phyloP scores from a whole-genome alignment of 1,140 invertebrate species.

The Chironomus tepperi region DNA sequence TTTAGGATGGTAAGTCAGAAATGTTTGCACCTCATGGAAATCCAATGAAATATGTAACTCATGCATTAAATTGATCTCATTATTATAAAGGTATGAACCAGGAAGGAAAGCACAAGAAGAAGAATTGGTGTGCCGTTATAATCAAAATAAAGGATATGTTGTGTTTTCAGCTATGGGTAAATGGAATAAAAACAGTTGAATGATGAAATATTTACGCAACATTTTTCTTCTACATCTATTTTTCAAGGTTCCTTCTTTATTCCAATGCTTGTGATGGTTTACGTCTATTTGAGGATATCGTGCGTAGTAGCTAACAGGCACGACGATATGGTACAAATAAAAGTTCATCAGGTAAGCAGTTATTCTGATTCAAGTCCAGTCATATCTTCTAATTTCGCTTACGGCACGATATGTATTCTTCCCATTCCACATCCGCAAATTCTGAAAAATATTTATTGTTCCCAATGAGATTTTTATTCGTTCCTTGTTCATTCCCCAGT shows the following conservation, averaged over 20 bases:
- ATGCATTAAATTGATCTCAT: too few relatives aligned
- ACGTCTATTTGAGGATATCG: slow-evolving; percentile 76
- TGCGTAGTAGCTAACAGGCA: slow-evolving; percentile 59
- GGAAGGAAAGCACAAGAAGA: slow-evolving; percentile 45
- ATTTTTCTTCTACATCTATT: slow-evolving; percentile 40
- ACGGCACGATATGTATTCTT: too few relatives aligned
- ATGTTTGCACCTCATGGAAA: neutral
- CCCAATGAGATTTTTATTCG: too few relatives aligned
- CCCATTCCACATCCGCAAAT: too few relatives aligned
- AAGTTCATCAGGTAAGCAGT: slow-evolving; percentile 36
- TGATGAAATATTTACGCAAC: neutral
- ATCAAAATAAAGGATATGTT: slow-evolving; percentile 70
- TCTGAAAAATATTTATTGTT: too few relatives aligned
- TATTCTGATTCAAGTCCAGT: neutral
- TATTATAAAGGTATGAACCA: slow-evolving; percentile 49
- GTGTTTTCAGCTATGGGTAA: slow-evolving; percentile 74
- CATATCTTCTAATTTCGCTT: too few relatives aligned
- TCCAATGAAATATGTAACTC: too few relatives aligned
- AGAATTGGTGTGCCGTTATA: slow-evolving; percentile 55
- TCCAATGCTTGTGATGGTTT: slow-evolving; percentile 76
- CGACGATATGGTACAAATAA: slow-evolving; percentile 44
- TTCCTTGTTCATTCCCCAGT: too few relatives aligned
- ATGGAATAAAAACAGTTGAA: neutral
- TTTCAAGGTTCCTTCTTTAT: slow-evolving; percentile 79
- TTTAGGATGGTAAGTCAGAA: slow-evolving; percentile 53